phyloP scores from a whole-genome alignment of 2,113 vertebrate species.

The Macrotus californicus region DNA sequence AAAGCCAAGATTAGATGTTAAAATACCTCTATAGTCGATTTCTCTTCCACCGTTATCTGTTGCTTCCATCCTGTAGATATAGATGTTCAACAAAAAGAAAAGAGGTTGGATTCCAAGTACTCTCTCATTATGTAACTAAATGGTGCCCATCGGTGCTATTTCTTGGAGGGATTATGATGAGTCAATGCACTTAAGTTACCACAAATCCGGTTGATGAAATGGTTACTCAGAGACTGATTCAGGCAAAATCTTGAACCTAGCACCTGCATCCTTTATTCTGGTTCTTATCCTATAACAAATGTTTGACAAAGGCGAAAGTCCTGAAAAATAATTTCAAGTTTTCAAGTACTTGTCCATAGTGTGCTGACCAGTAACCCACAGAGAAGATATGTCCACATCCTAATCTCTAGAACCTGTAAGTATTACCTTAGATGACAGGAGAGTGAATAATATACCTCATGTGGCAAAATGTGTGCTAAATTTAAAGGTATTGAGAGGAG shows the following conservation, averaged over 20 bases:
- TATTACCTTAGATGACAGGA: background rate
- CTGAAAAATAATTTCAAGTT: background rate
- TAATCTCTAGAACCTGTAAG: background rate
- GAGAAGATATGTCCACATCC: background rate
- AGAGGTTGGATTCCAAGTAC: background rate
- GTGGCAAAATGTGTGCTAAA: background rate
- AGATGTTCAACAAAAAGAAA: background rate
- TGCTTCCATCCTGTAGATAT: background rate
- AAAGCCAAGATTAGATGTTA: conserved; percentile 1
- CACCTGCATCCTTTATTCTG: background rate
- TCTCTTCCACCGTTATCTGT: background rate
- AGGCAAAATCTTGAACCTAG: background rate
- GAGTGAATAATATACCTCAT: background rate
- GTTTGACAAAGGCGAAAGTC: background rate
- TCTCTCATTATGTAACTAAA: background rate
- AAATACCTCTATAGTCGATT: background rate
- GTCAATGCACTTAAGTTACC: background rate
- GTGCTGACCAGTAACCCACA: background rate
- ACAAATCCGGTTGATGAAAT: background rate
- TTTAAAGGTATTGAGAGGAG: background rate
- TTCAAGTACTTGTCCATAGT: background rate
- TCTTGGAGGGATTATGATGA: background rate
- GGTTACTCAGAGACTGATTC: background rate
- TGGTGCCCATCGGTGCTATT: background rate
- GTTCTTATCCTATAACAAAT: background rate